Evolutionary conservation across 2,888 invertebrate species (phyloP).

Genomic region (Poecilus cupreus): DNA sequence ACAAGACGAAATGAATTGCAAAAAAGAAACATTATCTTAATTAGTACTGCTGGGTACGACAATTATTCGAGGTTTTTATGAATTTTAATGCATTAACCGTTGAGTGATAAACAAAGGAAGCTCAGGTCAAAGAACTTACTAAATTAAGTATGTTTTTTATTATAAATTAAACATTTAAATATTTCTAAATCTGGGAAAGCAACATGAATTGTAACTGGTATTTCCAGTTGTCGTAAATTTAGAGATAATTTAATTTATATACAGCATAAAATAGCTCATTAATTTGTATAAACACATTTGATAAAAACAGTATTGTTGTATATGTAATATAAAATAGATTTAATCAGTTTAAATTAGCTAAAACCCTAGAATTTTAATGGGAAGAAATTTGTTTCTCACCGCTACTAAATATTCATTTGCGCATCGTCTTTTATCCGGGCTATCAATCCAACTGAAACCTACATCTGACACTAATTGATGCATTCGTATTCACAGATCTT

Average conservation of each 20-base stretch:
- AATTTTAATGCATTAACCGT: conserved; percentile 36
- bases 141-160: background rate
- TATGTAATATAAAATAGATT: conserved; percentile 3
- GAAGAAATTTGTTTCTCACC: background rate
- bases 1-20: conserved; percentile 38
- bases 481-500: conserved; percentile 30
- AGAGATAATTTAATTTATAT: background rate
- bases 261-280: conserved; percentile 2
- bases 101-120: conserved; percentile 3
- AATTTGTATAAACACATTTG: background rate
- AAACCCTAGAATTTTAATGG: background rate
- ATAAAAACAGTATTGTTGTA: background rate
- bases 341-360: conserved; percentile 22
- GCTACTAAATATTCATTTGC: conserved; percentile 6
- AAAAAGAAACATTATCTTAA: conserved; percentile 42
- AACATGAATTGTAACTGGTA: background rate
- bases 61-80: conserved; percentile 26
- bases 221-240: conserved; percentile 1
- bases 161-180: background rate
- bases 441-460: conserved; percentile 27
- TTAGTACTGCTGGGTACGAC: conserved; percentile 18
- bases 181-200: background rate
- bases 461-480: conserved; percentile 24
- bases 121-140: conserved; percentile 3
- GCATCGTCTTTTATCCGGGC: background rate